phyloP scores from a whole-genome alignment of 2,888 invertebrate species.

The Gastracanthus pulcherrimus region DNA sequence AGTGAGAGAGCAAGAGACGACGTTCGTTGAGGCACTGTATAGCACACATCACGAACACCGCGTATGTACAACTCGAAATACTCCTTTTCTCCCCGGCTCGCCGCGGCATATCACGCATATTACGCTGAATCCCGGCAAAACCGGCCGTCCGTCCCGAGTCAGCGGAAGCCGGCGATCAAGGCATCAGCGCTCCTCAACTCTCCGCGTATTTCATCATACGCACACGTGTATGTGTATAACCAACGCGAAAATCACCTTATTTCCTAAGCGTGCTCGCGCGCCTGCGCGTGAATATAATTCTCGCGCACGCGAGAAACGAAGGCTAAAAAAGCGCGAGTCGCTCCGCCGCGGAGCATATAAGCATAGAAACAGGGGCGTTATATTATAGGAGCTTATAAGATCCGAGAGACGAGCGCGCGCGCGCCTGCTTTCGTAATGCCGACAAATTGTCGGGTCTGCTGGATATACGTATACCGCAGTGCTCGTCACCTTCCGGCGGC shows the following conservation, averaged over 20 bases:
- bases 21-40: too few species aligned
- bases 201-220: neutral
- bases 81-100: slow-evolving; percentile 36
- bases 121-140: slow-evolving; percentile 23
- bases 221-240: neutral
- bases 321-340: neutral
- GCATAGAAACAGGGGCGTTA: neutral
- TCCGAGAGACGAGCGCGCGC: neutral
- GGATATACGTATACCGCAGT: too few species aligned
- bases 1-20: too few species aligned
- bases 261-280: slow-evolving; percentile 24
- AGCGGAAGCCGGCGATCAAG: slow-evolving; percentile 48
- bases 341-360: too few species aligned
- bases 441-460: slow-evolving; percentile 68
- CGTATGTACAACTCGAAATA: neutral
- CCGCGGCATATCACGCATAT: slow-evolving; percentile 19
- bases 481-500: slow-evolving; percentile 64
- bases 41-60: neutral
- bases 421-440: slow-evolving; percentile 59
- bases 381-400: slow-evolving; percentile 33
- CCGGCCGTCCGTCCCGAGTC: neutral
- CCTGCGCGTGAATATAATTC: slow-evolving; percentile 45
- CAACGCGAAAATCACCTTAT: slow-evolving; percentile 10
- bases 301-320: slow-evolving; percentile 12
- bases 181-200: neutral